Evolutionary conservation across 2,888 invertebrate genomes (phyloP).

Genomic region (Cephus runcator): DNA sequence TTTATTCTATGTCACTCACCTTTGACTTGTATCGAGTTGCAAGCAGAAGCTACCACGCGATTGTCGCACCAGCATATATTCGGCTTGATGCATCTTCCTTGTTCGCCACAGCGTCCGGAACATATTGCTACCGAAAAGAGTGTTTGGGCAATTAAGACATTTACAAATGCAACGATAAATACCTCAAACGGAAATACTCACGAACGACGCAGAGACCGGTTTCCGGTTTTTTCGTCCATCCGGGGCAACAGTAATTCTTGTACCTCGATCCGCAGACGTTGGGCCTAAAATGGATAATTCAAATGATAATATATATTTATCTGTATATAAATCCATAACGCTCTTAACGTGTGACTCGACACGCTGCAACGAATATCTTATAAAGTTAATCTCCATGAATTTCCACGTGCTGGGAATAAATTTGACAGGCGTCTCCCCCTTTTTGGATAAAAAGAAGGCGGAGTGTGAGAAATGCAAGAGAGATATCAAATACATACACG

Average conservation of each 20-base stretch:
- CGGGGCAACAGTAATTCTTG: constrained; percentile 85
- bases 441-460: too few species aligned
- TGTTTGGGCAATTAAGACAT: neutral
- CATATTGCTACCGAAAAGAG: constrained; percentile 72
- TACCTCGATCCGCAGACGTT: constrained; percentile 83
- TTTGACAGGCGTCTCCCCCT: too few species aligned
- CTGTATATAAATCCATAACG: too few species aligned
- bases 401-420: too few species aligned
- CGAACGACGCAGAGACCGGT: constrained; percentile 84
- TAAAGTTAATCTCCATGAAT: too few species aligned
- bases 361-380: too few species aligned
- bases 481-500: too few species aligned
- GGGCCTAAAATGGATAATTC: constrained; percentile 71
- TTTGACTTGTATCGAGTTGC: constrained; percentile 53
- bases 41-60: constrained; percentile 74
- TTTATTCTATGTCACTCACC: neutral
- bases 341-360: too few species aligned
- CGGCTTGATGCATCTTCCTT: constrained; percentile 82
- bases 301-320: too few species aligned
- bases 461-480: too few species aligned
- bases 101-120: constrained; percentile 75
- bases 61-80: constrained; percentile 84
- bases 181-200: constrained; percentile 69
- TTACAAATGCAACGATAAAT: constrained; percentile 6
- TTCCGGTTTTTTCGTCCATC: constrained; percentile 81